Base-by-base conservation (phyloP, 2,888 invertebrate genomes). In the Synanthedon formicaeformis region DNA sequence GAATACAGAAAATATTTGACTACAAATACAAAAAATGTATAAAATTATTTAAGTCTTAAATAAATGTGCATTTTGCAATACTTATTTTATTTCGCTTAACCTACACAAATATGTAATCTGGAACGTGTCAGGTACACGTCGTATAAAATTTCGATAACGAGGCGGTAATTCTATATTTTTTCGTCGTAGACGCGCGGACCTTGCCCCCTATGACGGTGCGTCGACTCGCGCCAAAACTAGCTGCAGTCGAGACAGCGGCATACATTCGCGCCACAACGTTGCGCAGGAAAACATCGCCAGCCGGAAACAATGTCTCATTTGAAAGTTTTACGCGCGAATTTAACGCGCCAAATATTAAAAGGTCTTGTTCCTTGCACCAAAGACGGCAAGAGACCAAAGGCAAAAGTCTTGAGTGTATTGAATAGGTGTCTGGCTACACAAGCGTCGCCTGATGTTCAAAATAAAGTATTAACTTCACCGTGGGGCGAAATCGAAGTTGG, bases 401-500 rank as follows among this genome's bases (percentile, higher is more conserved):
- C 57, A 14, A 72, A 71, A 59, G 55, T 56, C 18, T 4, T 41
- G 61, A 60, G 52, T 56, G 62, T 62, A 52, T 53, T 64, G 54
- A 70, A 63, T 61, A 77, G 83, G 61, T 61, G 63, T 57, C 64
- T 78, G 50, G 73, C 78, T 50, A 84, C 81, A 54, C 77, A 80
- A 60, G 66, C 76, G 41, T 80, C 75, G 12, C 69, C 78, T 12
- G 73, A 71, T 50, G 61, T 71, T 34, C 80, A 83, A 41, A 68
- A 56, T 56, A 82, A 83, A 60, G 65, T 62, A 58, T 64, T 85
- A 59, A 73, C 64, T 54, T 85, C 87, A 40, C 73, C 78, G 52
- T 89, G 89, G 67, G 89, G 89, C 58, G 83, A 88, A 59, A 82
- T 89, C 27, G 75, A 84, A 59, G 75, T 90, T 55, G 90, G 90